These are phyloP conservation scores for Onychorhynchus coronatus DNA, from an alignment of 2,113 vertebrate genomes.

Conservation along the genomic window DNA sequence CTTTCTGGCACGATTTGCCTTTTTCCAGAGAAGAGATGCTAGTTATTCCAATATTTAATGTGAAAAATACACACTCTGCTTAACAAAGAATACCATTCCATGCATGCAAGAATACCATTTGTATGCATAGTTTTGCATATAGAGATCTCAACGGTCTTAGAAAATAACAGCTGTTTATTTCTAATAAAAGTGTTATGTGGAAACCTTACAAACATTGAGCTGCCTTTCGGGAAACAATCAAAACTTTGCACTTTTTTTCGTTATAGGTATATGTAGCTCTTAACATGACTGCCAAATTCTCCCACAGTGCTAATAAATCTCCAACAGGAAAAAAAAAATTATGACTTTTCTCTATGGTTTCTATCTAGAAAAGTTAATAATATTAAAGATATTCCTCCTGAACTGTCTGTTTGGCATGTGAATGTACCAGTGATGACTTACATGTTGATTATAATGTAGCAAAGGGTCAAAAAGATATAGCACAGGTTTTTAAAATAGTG, in stretches of 20 bases:
- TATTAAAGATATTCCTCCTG: not conserved
- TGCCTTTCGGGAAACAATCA: not conserved
- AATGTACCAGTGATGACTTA: not conserved
- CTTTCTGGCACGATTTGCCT: not conserved
- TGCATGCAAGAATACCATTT: too few relatives aligned
- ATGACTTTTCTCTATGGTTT: not conserved
- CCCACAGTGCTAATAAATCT: not conserved
- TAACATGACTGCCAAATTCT: not conserved
- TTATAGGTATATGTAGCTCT: not conserved
- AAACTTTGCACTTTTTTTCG: not conserved
- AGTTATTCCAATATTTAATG: not conserved
- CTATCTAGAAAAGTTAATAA: not conserved
- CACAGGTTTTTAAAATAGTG: not conserved
- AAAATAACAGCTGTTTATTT: not conserved
- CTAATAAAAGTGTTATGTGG: not conserved
- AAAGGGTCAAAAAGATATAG: not conserved
- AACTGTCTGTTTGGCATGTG: not conserved
- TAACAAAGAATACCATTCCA: not conserved
- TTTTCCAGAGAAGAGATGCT: not conserved
- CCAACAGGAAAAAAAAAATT: not conserved
- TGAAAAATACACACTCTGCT: not conserved
- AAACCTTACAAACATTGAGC: not conserved
- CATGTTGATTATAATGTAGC: not conserved
- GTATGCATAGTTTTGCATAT: not conserved
- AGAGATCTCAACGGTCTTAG: not conserved